Base-by-base conservation (phyloP, 1,140 invertebrate species). In the Megalopta genalis region DNA sequence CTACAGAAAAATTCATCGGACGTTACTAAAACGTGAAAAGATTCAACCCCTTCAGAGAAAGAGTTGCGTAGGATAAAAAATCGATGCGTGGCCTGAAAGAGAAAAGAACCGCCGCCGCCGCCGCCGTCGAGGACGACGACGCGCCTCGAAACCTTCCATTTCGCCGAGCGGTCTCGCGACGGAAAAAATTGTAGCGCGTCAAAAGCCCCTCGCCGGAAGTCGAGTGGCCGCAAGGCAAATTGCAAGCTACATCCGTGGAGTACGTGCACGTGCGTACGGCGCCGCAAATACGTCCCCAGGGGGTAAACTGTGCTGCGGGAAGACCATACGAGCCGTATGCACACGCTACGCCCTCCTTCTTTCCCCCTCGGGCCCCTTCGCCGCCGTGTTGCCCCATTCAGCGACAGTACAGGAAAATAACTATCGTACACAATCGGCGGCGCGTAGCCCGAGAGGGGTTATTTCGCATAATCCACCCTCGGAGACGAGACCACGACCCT, bases 381-480 rank as follows among this genome's bases (percentile, higher is more conserved):
- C 49, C 49, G 14, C 1, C 49, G n/a, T n/a, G 18, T n/a, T 21
- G 59, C 54, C 59, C 65, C 74, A 70, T 81, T 81, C 66, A 77
- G 16, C 75, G 74, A 63, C 75, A 78, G 75, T 78, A 49, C 80
- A 82, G 81, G 86, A 82, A 84, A 82, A 86, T 85, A 87, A 87
- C 79, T 78, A 76, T 81, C 79, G 75, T 76, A 83, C 83, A 86
- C 85, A 87, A 87, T 87, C 86, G 85, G 64, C 64, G 39, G n/a
- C 74, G 81, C 81, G 69, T 74, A 86, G 52, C 76, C 73, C 79
- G 85, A 82, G 79, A 85, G 83, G 86, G 81, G 83, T 88, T 83
- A 86, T 88, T 86, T 86, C 85, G 83, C 83, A 88, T 88, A 88
- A 88, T 88, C 86, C 78, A 77, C 82, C 82, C 82, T 81, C 62